Evolutionary conservation across 1,140 invertebrate species (phyloP).

Genomic region (Dryas iulia): DNA sequence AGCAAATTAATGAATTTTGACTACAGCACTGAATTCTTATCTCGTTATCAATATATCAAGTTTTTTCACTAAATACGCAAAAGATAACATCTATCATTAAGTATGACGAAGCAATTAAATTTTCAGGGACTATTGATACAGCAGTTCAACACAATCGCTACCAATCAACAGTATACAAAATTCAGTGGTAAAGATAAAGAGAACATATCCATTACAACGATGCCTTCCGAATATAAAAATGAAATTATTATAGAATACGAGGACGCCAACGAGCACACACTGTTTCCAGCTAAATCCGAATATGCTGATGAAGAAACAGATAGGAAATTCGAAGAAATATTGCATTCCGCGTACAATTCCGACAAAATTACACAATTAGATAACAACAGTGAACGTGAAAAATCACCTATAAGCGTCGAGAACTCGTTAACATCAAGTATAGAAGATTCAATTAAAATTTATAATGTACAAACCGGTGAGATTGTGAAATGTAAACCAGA

Average conservation of each 20-base stretch:
- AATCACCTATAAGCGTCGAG: conserved; percentile 56
- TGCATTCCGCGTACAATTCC: conserved; percentile 52
- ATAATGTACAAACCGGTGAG: conserved; percentile 76
- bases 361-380: conserved; percentile 35
- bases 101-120: conserved; percentile 27
- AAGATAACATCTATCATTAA: conserved; percentile 15
- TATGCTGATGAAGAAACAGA: conserved; percentile 65
- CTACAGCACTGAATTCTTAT: conserved; percentile 14
- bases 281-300: conserved; percentile 59
- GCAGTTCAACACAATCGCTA: conserved; percentile 70
- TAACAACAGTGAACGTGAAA: conserved; percentile 46
- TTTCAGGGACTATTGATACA: conserved; percentile 77
- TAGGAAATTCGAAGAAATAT: conserved; percentile 66
- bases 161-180: conserved; percentile 68
- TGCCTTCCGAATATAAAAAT: conserved; percentile 51
- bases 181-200: conserved; percentile 54
- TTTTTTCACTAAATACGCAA: neutral
- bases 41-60: neutral
- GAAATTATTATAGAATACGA: conserved; percentile 71
- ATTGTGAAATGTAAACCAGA: conserved; percentile 73
- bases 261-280: conserved; percentile 53
- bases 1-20: neutral
- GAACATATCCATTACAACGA: conserved; percentile 58
- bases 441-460: conserved; percentile 78
- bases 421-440: conserved; percentile 69